Conservation (phyloP, 2,113 vertebrate genomes). For the pig (Sus scrofa) region T2T-Sscrofa CM000820.6:46034001-46034500, state of each 20-base stretch:
- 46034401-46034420: slow-evolving; percentile 90
- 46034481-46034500: slow-evolving; percentile 89
- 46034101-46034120: slow-evolving; percentile 42
- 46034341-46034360: slow-evolving; percentile 89
- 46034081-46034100: slow-evolving; percentile 55
- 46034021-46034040: slow-evolving; percentile 20
- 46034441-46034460: slow-evolving; percentile 90
- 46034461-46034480: slow-evolving; percentile 93
- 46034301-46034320: slow-evolving; percentile 90
- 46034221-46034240: slow-evolving; percentile 91
- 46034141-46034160: slow-evolving; percentile 71
- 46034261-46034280: slow-evolving; percentile 87
- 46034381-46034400: slow-evolving; percentile 93
- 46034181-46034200: slow-evolving; percentile 84
- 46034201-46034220: slow-evolving; percentile 87
- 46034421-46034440: slow-evolving; percentile 86
- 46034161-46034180: slow-evolving; percentile 73
- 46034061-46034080: slow-evolving; percentile 64
- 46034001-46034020: slow-evolving; percentile 43
- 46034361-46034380: slow-evolving; percentile 96
- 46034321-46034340: slow-evolving; percentile 93
- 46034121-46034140: slow-evolving; percentile 76
- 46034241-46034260: slow-evolving; percentile 89
- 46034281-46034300: slow-evolving; percentile 87
- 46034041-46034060: slow-evolving; percentile 68